These are phyloP conservation scores for Brachymystax lenok DNA, from an alignment of 2,797 vertebrate species.

Conservation along the genomic window DNA sequence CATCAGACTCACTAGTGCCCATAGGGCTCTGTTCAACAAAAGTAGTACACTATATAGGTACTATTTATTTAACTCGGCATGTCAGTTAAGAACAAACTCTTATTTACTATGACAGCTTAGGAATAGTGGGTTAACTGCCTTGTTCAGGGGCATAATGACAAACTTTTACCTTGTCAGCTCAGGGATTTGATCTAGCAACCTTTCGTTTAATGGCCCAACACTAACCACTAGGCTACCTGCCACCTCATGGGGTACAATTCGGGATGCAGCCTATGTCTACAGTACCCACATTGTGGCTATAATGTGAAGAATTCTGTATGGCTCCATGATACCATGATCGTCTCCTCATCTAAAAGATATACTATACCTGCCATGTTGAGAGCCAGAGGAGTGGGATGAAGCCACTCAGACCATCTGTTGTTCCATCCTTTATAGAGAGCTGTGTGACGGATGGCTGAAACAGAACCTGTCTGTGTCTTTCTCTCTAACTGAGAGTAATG, in stretches of 20 bases:
- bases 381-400: constrained; percentile 38
- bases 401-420: constrained; percentile 28
- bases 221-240: too few species aligned
- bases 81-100: too few species aligned
- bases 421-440: constrained; percentile 31
- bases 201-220: too few species aligned
- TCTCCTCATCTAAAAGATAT: constrained; percentile 27
- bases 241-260: background rate
- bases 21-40: background rate
- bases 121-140: too few species aligned
- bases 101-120: too few species aligned
- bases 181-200: too few species aligned
- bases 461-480: constrained; percentile 23
- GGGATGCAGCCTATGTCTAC: background rate
- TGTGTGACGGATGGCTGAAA: constrained; percentile 34
- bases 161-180: too few species aligned
- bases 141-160: too few species aligned
- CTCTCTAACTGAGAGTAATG: constrained; percentile 13
- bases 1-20: background rate
- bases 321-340: constrained; percentile 40
- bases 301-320: constrained; percentile 44
- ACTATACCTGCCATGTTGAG: constrained; percentile 36
- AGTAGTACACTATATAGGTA: background rate
- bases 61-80: too few species aligned
- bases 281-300: constrained; percentile 33